These are phyloP conservation scores for Pachydiplax longipennis DNA, from an alignment of 2,888 invertebrate genomes.

Conservation along the genomic window DNA sequence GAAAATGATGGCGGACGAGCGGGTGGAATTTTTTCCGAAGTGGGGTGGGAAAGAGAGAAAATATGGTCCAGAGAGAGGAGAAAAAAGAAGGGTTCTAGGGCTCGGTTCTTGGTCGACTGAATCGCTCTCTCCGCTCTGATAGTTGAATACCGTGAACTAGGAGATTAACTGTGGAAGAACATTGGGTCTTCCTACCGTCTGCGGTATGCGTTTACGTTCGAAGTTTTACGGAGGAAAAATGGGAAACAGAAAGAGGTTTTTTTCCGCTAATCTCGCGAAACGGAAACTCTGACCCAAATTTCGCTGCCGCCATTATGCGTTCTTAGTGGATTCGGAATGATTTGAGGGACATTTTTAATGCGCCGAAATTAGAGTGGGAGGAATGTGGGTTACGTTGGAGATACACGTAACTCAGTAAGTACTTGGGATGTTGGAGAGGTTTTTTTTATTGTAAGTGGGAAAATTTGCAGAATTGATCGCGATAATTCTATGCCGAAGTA, in stretches of 20 bases:
- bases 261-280: not conserved
- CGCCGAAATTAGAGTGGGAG: not conserved
- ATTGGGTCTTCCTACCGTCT: not conserved
- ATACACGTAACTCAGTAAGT: not conserved
- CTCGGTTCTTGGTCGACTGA: not conserved
- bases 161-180: slow-evolving; percentile 14
- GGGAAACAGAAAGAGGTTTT: not conserved
- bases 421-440: not conserved
- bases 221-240: not conserved
- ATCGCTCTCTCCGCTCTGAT: not conserved
- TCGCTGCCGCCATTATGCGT: not conserved
- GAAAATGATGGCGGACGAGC: not conserved
- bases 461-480: not conserved
- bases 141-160: not conserved
- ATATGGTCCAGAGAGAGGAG: not conserved
- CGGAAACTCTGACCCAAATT: not conserved
- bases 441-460: not conserved
- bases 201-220: not conserved
- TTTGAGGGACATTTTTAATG: not conserved
- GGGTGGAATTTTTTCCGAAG: not conserved
- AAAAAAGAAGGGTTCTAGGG: not conserved
- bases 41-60: not conserved
- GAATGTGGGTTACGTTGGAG: not conserved
- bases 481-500: not conserved
- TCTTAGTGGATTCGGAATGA: not conserved